A percentile compares a stretch with the other conserved stretches of the same genome.
Conservation (phyloP, 1,140 invertebrate genomes). For the Scaptomyza montana region DNA sequence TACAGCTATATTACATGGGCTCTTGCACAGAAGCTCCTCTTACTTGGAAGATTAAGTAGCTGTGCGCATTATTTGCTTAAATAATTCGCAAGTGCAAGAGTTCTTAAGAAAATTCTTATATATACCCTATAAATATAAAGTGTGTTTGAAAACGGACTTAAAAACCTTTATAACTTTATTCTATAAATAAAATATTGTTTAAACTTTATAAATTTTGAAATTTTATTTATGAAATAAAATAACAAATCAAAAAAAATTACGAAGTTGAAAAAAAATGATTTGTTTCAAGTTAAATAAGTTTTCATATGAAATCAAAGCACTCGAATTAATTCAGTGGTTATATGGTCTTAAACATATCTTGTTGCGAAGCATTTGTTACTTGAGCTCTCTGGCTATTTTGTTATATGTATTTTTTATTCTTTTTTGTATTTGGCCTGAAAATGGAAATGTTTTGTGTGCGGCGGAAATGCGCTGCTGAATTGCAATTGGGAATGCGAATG, state of each 20-base stretch:
- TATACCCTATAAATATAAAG: background rate
- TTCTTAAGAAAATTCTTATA: constrained; percentile 3
- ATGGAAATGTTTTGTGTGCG: constrained; percentile 29
- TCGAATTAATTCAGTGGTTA: no score
- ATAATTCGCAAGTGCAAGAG: constrained; percentile 40
- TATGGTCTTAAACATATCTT: no score
- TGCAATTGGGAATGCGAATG: constrained; percentile 13
- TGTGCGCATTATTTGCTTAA: constrained; percentile 46
- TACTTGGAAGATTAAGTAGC: constrained; percentile 40
- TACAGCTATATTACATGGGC: constrained; percentile 11
- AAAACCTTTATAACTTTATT: no score
- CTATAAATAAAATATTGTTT: no score
- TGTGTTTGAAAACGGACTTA: no score
- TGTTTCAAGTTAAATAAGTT: no score
- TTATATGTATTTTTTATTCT: constrained; percentile 7
- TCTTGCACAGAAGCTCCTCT: constrained; percentile 2
- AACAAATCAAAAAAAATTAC: no score
- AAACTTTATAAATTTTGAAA: no score
- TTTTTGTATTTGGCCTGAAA: constrained; percentile 27
- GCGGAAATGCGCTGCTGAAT: constrained; percentile 34
- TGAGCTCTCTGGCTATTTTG: background rate
- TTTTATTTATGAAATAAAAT: no score
- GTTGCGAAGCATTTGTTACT: background rate
- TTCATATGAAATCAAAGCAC: no score
- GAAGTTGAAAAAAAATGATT: no score